Conservation (phyloP, 2,797 vertebrate genomes). For the Zalophus californianus region DNA sequence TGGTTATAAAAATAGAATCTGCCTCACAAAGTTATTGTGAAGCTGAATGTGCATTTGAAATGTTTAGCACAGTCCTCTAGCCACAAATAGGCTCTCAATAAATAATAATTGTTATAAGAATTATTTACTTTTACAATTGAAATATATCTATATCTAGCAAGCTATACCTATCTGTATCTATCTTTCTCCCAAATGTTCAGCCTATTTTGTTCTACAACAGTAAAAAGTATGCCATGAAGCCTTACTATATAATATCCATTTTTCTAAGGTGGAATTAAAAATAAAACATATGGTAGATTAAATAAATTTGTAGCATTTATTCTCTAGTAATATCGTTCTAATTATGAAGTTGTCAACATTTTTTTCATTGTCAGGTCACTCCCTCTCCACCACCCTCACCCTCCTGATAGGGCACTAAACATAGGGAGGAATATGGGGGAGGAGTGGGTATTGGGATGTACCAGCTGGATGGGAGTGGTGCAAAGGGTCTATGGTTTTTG, state of each 20-base stretch:
- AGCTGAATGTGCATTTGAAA: not conserved
- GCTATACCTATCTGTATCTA: not conserved
- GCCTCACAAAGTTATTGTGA: not conserved
- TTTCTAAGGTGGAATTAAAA: not conserved
- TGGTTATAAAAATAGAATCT: not conserved
- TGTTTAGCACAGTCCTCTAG: not conserved
- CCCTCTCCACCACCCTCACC: not conserved
- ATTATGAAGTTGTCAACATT: not conserved
- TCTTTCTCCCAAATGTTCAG: not conserved
- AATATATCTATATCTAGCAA: not conserved
- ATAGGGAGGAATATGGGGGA: not conserved
- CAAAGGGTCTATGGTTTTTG: not conserved
- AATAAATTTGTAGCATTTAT: not conserved
- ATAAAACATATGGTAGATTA: not conserved
- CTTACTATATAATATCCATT: not conserved
- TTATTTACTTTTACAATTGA: conserved; percentile 36
- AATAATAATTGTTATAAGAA: not conserved
- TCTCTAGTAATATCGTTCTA: not conserved
- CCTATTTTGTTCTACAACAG: not conserved
- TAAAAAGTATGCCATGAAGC: not conserved
- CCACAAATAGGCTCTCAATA: not conserved
- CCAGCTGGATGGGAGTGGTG: not conserved
- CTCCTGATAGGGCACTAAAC: not conserved
- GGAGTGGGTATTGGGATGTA: not conserved
- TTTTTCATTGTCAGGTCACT: not conserved